phyloP scores from a whole-genome alignment of 2,797 vertebrate genomes.

The Chrosomus eos region DNA sequence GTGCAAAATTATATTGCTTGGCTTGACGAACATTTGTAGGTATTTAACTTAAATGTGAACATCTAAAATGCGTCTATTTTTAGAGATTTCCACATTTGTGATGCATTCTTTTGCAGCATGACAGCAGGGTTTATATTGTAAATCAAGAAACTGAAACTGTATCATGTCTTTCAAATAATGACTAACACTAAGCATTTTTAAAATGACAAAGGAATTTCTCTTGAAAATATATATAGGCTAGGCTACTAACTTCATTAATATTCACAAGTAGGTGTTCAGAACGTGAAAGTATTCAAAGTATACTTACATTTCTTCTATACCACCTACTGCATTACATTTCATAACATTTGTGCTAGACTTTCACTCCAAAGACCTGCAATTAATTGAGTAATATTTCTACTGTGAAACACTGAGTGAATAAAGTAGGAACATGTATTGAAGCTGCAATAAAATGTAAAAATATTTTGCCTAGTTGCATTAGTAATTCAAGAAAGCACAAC shows the following conservation, averaged over 20 bases:
- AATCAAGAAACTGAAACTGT: not conserved
- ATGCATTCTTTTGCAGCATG: not conserved
- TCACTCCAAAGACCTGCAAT: not conserved
- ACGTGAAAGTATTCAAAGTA: not conserved
- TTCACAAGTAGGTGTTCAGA: not conserved
- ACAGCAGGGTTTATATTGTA: not conserved
- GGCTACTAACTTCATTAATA: not conserved
- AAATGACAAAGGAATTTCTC: not conserved
- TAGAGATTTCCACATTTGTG: not conserved
- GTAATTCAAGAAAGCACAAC: not conserved
- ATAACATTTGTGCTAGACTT: not conserved
- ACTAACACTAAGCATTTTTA: not conserved
- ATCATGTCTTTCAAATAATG: not conserved
- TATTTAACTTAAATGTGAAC: not conserved
- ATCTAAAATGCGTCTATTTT: not conserved
- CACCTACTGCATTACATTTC: not conserved
- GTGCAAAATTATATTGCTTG: constrained; percentile 84
- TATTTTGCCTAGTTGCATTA: not conserved
- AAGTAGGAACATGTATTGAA: not conserved
- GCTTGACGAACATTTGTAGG: constrained; percentile 88
- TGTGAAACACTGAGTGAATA: not conserved
- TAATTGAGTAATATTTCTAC: not conserved
- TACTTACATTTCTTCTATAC: not conserved
- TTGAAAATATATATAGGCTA: not conserved
- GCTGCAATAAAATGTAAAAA: not conserved